These are phyloP conservation scores for Poecilia picta DNA, from an alignment of 2,797 vertebrate genomes.

Conservation along the genomic window DNA sequence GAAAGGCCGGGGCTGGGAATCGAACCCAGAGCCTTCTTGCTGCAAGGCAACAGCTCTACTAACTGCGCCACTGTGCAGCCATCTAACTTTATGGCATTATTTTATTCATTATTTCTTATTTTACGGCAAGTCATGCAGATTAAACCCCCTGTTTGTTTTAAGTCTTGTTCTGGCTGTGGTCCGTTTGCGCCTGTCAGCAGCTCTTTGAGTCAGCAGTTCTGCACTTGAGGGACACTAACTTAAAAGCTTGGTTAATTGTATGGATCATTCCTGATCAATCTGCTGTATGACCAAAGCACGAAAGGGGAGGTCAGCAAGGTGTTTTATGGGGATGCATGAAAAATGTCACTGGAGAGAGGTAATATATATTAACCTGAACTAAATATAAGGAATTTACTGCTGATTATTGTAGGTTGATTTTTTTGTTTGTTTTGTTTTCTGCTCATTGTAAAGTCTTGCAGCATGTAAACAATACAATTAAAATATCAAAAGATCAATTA, in stretches of 20 bases:
- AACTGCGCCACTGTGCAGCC: no score
- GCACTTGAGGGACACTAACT: slow-evolving; percentile 29
- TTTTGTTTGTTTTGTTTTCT: neutral
- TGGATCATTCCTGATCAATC: slow-evolving; percentile 61
- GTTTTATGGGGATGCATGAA: neutral
- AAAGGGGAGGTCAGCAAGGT: slow-evolving; percentile 4
- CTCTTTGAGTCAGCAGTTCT: slow-evolving; percentile 51
- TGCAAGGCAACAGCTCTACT: no score
- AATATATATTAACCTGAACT: neutral
- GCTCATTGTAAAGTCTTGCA: neutral
- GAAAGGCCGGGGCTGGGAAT: no score
- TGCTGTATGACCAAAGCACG: slow-evolving; percentile 48
- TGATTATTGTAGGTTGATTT: neutral
- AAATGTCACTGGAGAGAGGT: neutral
- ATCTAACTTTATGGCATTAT: no score
- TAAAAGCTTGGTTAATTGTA: slow-evolving; percentile 65
- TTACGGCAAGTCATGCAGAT: no score
- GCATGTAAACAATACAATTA: neutral
- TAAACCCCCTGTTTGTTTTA: neutral
- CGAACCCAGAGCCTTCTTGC: no score
- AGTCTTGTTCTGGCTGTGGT: neutral
- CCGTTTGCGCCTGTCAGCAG: neutral
- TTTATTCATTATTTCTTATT: no score
- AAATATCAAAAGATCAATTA: neutral
- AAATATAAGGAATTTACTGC: neutral